Evolutionary conservation across 2,888 invertebrate genomes (phyloP), one percentile per base, ranked within the genome.

Genomic region (Lycophotia porphyrea): DNA sequence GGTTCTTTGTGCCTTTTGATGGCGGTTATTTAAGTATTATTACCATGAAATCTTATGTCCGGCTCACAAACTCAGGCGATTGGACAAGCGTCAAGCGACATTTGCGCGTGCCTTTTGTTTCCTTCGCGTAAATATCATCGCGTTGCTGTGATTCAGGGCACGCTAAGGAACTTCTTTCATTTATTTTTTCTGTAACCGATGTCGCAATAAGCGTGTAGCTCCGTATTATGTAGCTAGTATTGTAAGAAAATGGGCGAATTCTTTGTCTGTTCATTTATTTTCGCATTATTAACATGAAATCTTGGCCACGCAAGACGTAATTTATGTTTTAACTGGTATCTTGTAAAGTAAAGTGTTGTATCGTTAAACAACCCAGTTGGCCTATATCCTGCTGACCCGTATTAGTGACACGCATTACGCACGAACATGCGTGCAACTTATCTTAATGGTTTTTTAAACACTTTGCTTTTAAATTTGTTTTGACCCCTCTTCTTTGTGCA

Each of bases 391-490:
- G 42, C 63, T 52, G 63, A 39, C 27, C 44, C n/a, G n/a, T 39
- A n/a, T 39, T n/a, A 8, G 49, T 18, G 49, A 61, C 47, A 42
- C 67, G 60, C 49, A 36, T 52, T 7, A 42, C 75, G n/a, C 47
- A 60, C 34, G 24, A 47, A 44, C 55, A 31, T 47, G 60, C 76
- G 49, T 76, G 68, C 31, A 36, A 44, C n/a, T n/a, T 74, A 42
- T 74, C 73, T 39, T 58, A 39, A 58, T 60, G 58, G 27, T 47
- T 39, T 58, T 74, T 74, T 74, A 31, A 75, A 47, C 74, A 74
- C 27, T 21, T 55, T 55, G 47, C 21, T 74, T 65, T 47, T 39
- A 31, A 52, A 31, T 52, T 8, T 15, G 39, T 21, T 13, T 55
- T 5, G 11, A n/a, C 21, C 39, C 34, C 3, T 42, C 31, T 49